phyloP scores from a whole-genome alignment of 2,888 invertebrate species.

The Drosophila kuntzei region DNA sequence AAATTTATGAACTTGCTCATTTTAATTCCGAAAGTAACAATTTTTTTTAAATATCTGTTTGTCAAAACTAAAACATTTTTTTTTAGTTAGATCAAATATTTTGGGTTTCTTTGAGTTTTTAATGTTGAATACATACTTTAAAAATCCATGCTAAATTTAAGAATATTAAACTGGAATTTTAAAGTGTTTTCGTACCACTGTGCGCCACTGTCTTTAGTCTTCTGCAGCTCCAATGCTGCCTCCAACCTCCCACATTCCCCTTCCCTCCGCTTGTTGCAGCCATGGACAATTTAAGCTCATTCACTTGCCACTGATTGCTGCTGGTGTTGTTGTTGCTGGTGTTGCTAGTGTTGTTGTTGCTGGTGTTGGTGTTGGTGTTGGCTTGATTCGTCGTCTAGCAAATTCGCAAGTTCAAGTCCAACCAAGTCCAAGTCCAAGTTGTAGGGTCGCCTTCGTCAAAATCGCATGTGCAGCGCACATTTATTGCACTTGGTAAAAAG shows the following conservation, averaged over 20 bases:
- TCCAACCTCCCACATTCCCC: not conserved
- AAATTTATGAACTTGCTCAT: too few species aligned
- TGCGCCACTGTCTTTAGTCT: not conserved
- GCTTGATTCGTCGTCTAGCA: conserved; percentile 66
- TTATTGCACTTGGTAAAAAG: conserved; percentile 31
- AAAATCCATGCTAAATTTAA: too few species aligned
- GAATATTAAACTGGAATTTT: too few species aligned
- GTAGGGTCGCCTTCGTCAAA: conserved; percentile 58
- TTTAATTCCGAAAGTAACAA: too few species aligned
- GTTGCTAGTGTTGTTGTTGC: conserved; percentile 4
- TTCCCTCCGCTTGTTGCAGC: conserved; percentile 20
- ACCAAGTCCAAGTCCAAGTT: conserved; percentile 62
- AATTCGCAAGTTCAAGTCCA: conserved; percentile 70
- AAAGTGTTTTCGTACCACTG: too few species aligned
- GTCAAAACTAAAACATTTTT: too few species aligned
- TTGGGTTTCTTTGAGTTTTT: too few species aligned
- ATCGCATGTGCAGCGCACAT: conserved; percentile 63
- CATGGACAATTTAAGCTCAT: conserved; percentile 78
- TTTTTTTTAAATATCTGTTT: too few species aligned
- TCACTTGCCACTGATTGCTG: conserved; percentile 79
- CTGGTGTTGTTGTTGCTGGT: conserved; percentile 13
- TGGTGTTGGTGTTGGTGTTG: conserved; percentile 11
- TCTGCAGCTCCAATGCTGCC: conserved; percentile 43
- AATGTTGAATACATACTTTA: too few species aligned
- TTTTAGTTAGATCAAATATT: too few species aligned